Conservation (phyloP, 53 echinoderm and acorn worm genomes). For the Patiria pectinifera region DNA sequence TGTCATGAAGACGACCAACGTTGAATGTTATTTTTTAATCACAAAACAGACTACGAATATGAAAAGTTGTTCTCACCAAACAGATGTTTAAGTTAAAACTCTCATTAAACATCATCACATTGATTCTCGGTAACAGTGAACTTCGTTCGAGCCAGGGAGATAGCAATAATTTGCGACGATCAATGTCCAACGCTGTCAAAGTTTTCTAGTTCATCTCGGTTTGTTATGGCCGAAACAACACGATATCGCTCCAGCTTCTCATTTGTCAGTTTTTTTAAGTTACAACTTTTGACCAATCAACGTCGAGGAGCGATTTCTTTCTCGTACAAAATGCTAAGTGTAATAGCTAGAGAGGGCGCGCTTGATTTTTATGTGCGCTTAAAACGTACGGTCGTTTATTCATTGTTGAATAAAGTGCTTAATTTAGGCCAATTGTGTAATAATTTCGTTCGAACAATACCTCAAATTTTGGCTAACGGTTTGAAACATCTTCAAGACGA, state of each 20-base stretch:
- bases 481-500: background rate
- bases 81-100: background rate
- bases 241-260: slow-evolving; percentile 17
- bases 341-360: slow-evolving; percentile 34
- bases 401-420: too few relatives aligned
- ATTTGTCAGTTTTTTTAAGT: slow-evolving; percentile 2
- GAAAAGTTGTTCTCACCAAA: background rate
- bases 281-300: slow-evolving; percentile 56
- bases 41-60: too few relatives aligned
- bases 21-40: too few relatives aligned
- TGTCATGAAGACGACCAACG: too few relatives aligned
- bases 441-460: background rate
- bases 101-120: background rate
- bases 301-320: background rate
- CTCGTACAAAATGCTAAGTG: too few relatives aligned
- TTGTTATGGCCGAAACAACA: slow-evolving; percentile 20
- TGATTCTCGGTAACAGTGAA: background rate
- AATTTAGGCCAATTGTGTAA: too few relatives aligned
- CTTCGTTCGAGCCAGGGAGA: background rate
- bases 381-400: too few relatives aligned
- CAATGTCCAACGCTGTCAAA: background rate
- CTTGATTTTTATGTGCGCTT: background rate
- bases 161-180: background rate
- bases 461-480: background rate
- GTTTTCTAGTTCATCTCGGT: too few relatives aligned